phyloP scores from a whole-genome alignment of 2,797 vertebrate genomes.

The Gephyroberyx darwinii region DNA sequence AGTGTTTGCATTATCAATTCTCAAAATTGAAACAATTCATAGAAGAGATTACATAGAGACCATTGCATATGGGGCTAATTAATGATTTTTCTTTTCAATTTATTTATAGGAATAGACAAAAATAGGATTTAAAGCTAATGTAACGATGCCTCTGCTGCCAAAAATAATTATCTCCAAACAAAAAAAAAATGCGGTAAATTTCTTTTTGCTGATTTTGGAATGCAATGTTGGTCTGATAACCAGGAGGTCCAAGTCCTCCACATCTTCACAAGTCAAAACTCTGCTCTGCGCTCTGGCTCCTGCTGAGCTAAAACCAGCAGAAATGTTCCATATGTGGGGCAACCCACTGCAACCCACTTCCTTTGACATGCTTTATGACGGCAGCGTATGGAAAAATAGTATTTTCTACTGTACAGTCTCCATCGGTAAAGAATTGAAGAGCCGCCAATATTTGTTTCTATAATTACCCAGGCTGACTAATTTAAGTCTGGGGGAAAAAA shows the following conservation, averaged over 20 bases:
- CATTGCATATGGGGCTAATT: conserved; percentile 65
- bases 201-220: conserved; percentile 83
- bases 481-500: conserved; percentile 53
- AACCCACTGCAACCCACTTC: conserved; percentile 73
- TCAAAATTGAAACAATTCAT: conserved; percentile 26
- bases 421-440: conserved; percentile 44
- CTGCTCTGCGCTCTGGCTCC: conserved; percentile 76
- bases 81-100: conserved; percentile 41
- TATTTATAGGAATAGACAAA: conserved; percentile 54
- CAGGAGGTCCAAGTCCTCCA: conserved; percentile 81
- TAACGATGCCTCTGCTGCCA: conserved; percentile 85
- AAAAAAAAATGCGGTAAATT: conserved; percentile 86
- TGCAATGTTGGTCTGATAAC: conserved; percentile 85
- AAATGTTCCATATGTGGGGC: conserved; percentile 81
- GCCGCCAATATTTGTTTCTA: conserved; percentile 58
- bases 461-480: conserved; percentile 60
- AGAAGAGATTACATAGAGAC: no score
- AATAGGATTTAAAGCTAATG: conserved; percentile 48
- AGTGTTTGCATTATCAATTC: conserved; percentile 22
- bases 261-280: conserved; percentile 82
- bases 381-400: conserved; percentile 36
- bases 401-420: conserved; percentile 45
- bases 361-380: no score
- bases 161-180: conserved; percentile 87
- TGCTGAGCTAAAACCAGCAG: conserved; percentile 78